Evolutionary conservation across 2,113 vertebrate genomes (phyloP).

Genomic region (Todiramphus saurophagus): DNA sequence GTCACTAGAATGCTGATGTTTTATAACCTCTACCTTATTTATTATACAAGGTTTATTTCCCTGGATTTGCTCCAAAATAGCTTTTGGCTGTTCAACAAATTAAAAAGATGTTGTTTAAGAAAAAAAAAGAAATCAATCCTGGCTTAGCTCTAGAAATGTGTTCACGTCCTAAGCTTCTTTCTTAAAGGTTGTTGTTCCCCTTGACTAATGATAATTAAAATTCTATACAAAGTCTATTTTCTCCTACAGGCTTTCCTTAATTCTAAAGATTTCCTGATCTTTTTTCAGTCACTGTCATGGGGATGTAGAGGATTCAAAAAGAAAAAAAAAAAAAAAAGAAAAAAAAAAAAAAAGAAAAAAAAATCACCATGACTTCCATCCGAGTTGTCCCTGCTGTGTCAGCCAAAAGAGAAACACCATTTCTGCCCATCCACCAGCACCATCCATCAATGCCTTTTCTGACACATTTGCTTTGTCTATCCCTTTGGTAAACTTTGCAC

Average conservation of each 20-base stretch:
- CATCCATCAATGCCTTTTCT: not conserved
- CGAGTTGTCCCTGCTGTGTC: not conserved
- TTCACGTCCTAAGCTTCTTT: not conserved
- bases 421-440: not conserved
- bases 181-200: not conserved
- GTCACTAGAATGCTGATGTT: not conserved
- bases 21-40: not conserved
- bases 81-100: not conserved
- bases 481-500: not conserved
- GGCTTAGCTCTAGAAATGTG: not conserved
- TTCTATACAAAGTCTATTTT: not conserved
- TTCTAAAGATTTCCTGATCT: not conserved
- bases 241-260: not conserved
- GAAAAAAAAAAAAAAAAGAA: no score
- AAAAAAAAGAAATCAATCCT: not conserved
- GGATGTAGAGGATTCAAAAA: not conserved
- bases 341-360: not conserved
- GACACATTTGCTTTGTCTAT: not conserved
- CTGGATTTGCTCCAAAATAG: not conserved
- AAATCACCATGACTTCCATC: not conserved
- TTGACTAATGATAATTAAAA: not conserved
- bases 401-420: conserved; percentile 2
- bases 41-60: not conserved
- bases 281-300: not conserved
- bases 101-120: not conserved